Base-by-base conservation (phyloP, 92 coral and sea anemone species). In the Epizoanthus illoricatus region DNA sequence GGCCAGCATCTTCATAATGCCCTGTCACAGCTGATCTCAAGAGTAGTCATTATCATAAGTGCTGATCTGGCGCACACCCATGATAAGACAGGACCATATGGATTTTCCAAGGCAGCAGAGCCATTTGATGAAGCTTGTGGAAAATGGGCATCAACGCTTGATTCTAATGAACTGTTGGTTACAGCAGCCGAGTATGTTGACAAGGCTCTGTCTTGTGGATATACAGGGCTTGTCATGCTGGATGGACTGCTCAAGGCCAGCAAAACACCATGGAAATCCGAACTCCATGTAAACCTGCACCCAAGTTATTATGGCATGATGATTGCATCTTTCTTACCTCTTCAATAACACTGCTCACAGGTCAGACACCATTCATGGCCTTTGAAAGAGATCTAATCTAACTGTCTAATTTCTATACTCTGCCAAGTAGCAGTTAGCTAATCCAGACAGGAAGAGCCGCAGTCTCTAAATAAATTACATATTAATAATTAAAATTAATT, bases 271-370 rank as follows among this genome's bases (percentile, higher is more conserved):
- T 91, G 92, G 90, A 69, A 80, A 65, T 89, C 94, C 5, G 86
- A 74, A 28, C 87, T 91, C 28, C 85, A 83, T 58, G 90, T 79
- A 40, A 91, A 89, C 70, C 71, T 65, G 12, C 94, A 91, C 54
- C 94, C 94, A 13, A 91, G 94, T 65, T 91, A 91, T 65, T 91
- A 91, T n/a, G 92, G 94, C 8, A 91, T 91, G 94, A 89, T 91
- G 94, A 71, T 91, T 66, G 94, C 94, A 19, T 89, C 92, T 60
- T 91, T 87, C 61, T 36, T 81, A 19, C 90, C 90, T 12, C 69
- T 36, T 76, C 21, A 78, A 15, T 42, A 21, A 78, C 41, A 17
- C 5, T 66, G 71, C 71, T 4, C 28, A 65, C 0, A 5, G 12
- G 11, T 9, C 56, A 52, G 56, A 13, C 3, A 52, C 13, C 56